phyloP scores from a whole-genome alignment of 2,113 vertebrate species.

The Ciconia boyciana region DNA sequence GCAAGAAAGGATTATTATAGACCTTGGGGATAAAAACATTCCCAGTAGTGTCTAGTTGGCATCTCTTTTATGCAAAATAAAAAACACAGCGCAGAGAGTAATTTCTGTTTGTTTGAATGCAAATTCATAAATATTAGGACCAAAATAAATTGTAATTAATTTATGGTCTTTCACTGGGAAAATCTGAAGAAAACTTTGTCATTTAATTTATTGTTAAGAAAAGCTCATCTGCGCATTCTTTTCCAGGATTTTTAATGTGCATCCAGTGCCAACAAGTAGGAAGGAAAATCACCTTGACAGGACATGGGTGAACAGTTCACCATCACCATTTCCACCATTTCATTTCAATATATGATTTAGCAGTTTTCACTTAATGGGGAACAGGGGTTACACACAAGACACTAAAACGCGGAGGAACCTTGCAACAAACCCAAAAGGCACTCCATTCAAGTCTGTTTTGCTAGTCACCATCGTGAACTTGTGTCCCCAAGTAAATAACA shows the following conservation, averaged over 20 bases:
- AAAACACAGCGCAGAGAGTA: neutral
- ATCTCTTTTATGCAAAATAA: neutral
- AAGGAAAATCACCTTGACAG: neutral
- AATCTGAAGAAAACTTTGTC: neutral
- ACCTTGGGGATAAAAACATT: slow-evolving; percentile 23
- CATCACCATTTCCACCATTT: neutral
- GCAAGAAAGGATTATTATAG: neutral
- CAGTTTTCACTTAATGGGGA: neutral
- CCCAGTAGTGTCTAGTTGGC: neutral
- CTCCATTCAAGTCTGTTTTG: neutral
- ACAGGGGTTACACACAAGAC: neutral
- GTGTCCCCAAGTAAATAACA: neutral
- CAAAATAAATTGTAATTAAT: slow-evolving; percentile 5
- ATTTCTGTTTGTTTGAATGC: neutral
- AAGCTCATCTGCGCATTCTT: neutral
- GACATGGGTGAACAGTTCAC: neutral
- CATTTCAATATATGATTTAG: neutral
- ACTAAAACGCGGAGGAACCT: neutral
- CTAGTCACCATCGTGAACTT: neutral
- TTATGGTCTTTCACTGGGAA: neutral
- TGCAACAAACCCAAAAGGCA: neutral
- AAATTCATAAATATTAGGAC: neutral
- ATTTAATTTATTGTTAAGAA: neutral
- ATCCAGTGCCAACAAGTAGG: neutral
- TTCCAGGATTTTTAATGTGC: neutral